These are phyloP conservation scores for Mythimna impura DNA, from an alignment of 2,888 invertebrate species.

Conservation along the genomic window DNA sequence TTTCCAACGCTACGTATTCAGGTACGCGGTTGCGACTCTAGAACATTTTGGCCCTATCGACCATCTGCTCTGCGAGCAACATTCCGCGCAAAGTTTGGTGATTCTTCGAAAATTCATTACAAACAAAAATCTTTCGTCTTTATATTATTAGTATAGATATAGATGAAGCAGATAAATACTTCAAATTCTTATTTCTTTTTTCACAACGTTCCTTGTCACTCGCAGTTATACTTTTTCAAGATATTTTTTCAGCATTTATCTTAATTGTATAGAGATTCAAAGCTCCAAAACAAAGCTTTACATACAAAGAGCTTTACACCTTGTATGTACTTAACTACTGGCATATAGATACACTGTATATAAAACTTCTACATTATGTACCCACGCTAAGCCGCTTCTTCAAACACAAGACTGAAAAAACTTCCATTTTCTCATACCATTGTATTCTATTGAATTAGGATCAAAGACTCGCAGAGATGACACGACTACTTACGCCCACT, in stretches of 20 bases:
- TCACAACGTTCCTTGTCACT: not conserved
- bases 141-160: no score
- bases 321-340: not conserved
- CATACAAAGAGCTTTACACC: not conserved
- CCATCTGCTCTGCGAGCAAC: no score
- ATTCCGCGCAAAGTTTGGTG: no score
- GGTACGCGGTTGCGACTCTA: no score
- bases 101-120: no score
- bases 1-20: no score
- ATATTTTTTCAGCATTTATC: not conserved
- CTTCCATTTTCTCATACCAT: not conserved
- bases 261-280: no score
- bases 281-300: not conserved
- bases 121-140: no score
- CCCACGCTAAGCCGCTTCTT: not conserved
- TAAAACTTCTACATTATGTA: not conserved
- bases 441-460: constrained; percentile 33
- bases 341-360: not conserved
- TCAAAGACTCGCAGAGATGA: not conserved
- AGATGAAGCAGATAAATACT: not conserved
- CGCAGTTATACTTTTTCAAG: not conserved
- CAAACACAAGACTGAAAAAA: constrained; percentile 2
- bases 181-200: not conserved
- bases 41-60: no score
- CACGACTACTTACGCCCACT: not conserved